Percentiles rank a stretch among this genome's conserved stretches.
Conservation (phyloP, 2,888 invertebrate genomes). For the Ochropleura leucogaster region DNA sequence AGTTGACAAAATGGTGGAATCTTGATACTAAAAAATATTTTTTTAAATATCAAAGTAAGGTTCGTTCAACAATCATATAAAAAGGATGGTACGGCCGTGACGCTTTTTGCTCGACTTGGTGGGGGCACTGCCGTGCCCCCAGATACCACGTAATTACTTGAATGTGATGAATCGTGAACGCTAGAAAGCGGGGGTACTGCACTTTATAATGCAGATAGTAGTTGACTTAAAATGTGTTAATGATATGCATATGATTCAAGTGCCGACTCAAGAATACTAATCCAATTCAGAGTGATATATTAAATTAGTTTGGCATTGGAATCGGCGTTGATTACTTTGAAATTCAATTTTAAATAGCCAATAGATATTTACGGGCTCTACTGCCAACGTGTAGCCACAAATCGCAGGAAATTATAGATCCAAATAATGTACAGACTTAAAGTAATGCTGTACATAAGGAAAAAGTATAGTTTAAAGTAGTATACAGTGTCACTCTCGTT, state of each 20-base stretch:
- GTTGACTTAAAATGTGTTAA: constrained; percentile 27
- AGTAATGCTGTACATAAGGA: neutral
- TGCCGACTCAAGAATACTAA: neutral
- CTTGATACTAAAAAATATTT: too few species aligned
- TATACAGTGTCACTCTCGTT: neutral
- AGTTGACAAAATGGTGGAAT: neutral
- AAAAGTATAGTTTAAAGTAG: neutral
- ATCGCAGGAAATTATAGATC: neutral
- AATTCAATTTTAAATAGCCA: neutral
- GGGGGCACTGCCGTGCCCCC: too few species aligned
- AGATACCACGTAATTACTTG: neutral
- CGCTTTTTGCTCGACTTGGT: too few species aligned
- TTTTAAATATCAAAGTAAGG: too few species aligned
- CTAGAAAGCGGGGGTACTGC: neutral
- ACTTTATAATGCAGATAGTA: neutral
- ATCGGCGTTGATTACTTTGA: neutral
- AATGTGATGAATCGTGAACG: neutral
- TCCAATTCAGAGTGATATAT: constrained; percentile 1
- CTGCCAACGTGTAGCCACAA: neutral
- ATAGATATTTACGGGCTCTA: neutral
- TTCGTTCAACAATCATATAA: too few species aligned
- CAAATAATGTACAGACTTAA: constrained; percentile 14
- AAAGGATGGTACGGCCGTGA: too few species aligned
- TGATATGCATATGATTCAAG: constrained; percentile 18
- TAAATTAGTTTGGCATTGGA: neutral